Evolutionary conservation across 2,888 invertebrate genomes (phyloP).

Genomic region (Parasteatoda lunata): DNA sequence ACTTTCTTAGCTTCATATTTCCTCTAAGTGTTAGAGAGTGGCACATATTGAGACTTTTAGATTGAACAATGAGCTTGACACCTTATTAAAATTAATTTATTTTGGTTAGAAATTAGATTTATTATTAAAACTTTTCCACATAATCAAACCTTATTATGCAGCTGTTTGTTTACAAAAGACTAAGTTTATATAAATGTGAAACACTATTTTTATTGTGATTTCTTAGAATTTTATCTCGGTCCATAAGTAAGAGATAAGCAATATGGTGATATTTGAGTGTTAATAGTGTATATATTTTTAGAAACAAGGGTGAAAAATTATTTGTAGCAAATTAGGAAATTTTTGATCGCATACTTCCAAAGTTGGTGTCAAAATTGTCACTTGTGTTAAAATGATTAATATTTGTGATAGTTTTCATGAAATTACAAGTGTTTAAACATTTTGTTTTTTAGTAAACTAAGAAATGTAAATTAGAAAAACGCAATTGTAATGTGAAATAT

Average conservation of each 20-base stretch:
- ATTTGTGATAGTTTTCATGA: too few relatives aligned
- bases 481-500: too few relatives aligned
- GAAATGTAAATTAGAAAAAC: too few relatives aligned
- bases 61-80: too few relatives aligned
- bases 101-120: too few relatives aligned
- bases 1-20: too few relatives aligned
- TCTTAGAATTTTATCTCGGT: conserved; percentile 49
- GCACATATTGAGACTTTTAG: too few relatives aligned
- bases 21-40: too few relatives aligned
- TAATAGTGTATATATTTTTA: conserved; percentile 57
- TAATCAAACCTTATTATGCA: conserved; percentile 35
- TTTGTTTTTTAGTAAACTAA: neutral
- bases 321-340: conserved; percentile 7
- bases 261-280: conserved; percentile 23
- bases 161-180: conserved; percentile 53
- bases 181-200: conserved; percentile 42
- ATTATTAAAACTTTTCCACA: neutral
- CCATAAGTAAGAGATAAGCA: conserved; percentile 17
- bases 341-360: too few relatives aligned
- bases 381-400: too few relatives aligned
- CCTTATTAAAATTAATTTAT: too few relatives aligned
- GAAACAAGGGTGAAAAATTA: conserved; percentile 6
- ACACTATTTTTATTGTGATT: conserved; percentile 53
- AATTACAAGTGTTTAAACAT: neutral
- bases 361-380: too few relatives aligned